Percentiles rank a stretch among this genome's conserved stretches.
Evolutionary conservation across 2,888 invertebrate genomes (phyloP).

Genomic region (Anthophora plumipes): DNA sequence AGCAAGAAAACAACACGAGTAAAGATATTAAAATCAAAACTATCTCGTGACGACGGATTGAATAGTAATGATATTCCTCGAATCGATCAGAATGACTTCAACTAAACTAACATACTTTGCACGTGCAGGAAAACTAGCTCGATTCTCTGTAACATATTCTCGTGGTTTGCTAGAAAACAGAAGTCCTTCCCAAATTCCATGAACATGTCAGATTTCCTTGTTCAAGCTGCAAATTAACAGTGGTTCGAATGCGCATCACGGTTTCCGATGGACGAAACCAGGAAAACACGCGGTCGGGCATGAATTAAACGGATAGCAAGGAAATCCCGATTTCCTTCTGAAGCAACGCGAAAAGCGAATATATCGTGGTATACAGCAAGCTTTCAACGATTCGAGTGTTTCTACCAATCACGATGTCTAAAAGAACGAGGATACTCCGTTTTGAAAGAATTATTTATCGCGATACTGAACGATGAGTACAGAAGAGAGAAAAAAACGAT

Average conservation of each 20-base stretch:
- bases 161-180: not conserved
- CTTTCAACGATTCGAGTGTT: not conserved
- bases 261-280: not conserved
- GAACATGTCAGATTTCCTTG: slow-evolving; percentile 3
- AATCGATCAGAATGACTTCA: not conserved
- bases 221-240: not conserved
- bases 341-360: not conserved
- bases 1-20: not conserved
- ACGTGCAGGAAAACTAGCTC: not conserved
- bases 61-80: not conserved
- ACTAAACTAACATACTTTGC: not conserved
- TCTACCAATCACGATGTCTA: no score
- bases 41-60: not conserved
- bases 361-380: not conserved
- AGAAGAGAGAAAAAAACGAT: not conserved
- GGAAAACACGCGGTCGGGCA: slow-evolving; percentile 9
- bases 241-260: slow-evolving; percentile 5
- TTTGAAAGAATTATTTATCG: not conserved
- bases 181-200: not conserved
- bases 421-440: not conserved
- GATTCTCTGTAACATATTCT: not conserved
- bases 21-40: not conserved
- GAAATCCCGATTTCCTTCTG: slow-evolving; percentile 14
- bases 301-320: slow-evolving; percentile 6
- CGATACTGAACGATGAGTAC: not conserved